A percentile compares a stretch with the other conserved stretches of the same genome.
These are phyloP conservation scores for Oxyscelio sp. DNA, from an alignment of 2,888 invertebrate genomes.

Conservation along the genomic window DNA sequence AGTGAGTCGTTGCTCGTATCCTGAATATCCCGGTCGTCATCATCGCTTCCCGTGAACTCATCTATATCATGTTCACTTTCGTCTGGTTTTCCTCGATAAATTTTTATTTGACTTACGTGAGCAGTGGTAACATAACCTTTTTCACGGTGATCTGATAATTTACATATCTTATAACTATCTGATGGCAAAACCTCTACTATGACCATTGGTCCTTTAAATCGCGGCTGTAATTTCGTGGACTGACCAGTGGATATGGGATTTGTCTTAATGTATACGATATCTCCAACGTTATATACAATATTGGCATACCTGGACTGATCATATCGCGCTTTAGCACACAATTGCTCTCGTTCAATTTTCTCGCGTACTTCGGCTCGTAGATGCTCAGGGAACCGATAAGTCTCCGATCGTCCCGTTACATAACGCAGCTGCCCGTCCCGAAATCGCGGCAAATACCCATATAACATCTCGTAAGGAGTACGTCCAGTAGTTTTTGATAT, in stretches of 20 bases:
- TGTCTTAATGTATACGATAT: neutral
- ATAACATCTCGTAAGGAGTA: conserved; percentile 65
- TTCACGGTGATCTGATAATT: neutral
- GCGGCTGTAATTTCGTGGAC: conserved; percentile 27
- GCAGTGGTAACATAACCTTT: conserved; percentile 2
- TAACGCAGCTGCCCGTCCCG: conserved; percentile 33
- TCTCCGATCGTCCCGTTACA: conserved; percentile 4
- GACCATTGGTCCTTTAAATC: conserved; percentile 25
- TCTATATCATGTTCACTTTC: neutral
- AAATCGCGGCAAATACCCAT: conserved; percentile 58
- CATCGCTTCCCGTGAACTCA: too few relatives aligned
- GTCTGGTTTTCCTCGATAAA: neutral
- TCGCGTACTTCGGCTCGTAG: conserved; percentile 12
- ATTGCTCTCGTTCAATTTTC: neutral
- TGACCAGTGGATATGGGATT: conserved; percentile 26
- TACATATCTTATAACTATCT: conserved; percentile 22
- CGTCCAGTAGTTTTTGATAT: conserved; percentile 63
- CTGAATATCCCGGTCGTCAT: too few relatives aligned
- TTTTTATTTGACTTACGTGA: conserved; percentile 21
- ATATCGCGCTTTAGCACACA: neutral
- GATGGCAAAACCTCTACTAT: conserved; percentile 11
- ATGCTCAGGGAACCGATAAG: conserved; percentile 34
- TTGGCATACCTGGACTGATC: neutral
- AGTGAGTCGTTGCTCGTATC: too few relatives aligned
- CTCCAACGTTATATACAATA: neutral